These are phyloP conservation scores for Mactra quadrangularis DNA, from an alignment of 1,140 invertebrate species.

Conservation along the genomic window DNA sequence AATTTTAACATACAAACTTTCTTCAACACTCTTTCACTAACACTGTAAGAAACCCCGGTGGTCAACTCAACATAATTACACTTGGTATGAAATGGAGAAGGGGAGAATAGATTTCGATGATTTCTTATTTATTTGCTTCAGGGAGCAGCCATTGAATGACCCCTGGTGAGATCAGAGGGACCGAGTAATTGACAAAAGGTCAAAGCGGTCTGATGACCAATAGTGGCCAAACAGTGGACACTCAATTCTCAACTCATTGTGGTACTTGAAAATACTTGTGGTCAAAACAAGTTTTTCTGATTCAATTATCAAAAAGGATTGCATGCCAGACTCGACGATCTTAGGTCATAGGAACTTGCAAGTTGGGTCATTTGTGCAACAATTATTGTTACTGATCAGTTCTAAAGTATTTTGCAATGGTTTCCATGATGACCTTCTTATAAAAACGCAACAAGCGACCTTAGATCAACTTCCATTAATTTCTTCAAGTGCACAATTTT, in stretches of 20 bases:
- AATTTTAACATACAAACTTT: constrained; percentile 39
- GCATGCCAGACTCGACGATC: background rate
- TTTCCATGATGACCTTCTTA: constrained; percentile 28
- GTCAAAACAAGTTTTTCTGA: constrained; percentile 48
- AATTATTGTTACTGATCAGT: background rate
- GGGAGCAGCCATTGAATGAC: constrained; percentile 17
- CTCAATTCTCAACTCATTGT: constrained; percentile 8
- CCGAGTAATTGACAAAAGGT: constrained; percentile 62
- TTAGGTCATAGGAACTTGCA: background rate
- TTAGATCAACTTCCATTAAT: constrained; percentile 49
- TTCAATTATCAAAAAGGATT: constrained; percentile 36
- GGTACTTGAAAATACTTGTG: constrained; percentile 56
- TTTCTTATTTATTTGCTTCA: constrained; percentile 50
- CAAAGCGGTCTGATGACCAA: constrained; percentile 55
- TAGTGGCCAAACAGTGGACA: constrained; percentile 55
- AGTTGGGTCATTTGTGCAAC: too few relatives aligned
- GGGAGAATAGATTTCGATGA: constrained; percentile 23
- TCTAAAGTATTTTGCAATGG: constrained; percentile 33
- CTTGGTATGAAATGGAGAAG: constrained; percentile 50
- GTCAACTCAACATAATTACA: constrained; percentile 38
- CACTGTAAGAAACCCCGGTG: constrained; percentile 34
- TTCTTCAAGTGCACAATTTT: constrained; percentile 37
- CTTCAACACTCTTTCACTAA: constrained; percentile 47
- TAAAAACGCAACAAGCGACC: constrained; percentile 50
- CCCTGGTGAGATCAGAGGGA: constrained; percentile 61